Evolutionary conservation across 2,888 invertebrate species (phyloP).

Genomic region (Pyrrhia umbra): DNA sequence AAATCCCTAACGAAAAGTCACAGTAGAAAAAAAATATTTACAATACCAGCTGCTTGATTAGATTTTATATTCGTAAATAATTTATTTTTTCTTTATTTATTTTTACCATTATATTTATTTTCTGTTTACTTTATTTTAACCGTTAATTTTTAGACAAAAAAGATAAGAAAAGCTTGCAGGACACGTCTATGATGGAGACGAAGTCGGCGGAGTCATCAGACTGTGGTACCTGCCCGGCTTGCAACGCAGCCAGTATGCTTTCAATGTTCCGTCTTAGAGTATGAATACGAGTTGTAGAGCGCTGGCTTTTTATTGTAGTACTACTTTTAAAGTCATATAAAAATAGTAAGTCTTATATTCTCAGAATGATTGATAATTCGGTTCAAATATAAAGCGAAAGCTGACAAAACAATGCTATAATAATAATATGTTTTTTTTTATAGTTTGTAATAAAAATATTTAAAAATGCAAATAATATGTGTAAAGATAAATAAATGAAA

Average conservation of each 20-base stretch:
- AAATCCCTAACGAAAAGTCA: background rate
- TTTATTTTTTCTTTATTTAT: background rate
- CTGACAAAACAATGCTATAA: background rate
- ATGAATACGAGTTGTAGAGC: slow-evolving; percentile 47
- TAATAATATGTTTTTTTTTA: too few species aligned
- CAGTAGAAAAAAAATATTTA: too few species aligned
- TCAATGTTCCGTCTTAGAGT: slow-evolving; percentile 34
- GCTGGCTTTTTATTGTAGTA: slow-evolving; percentile 27
- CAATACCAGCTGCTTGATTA: too few species aligned
- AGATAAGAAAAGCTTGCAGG: slow-evolving; percentile 14
- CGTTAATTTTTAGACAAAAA: slow-evolving; percentile 41
- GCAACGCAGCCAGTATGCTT: slow-evolving; percentile 60
- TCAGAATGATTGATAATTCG: background rate
- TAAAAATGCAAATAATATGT: too few species aligned
- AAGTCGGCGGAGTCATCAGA: slow-evolving; percentile 38
- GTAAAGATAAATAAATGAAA: too few species aligned
- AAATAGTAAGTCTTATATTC: background rate
- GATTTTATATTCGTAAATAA: too few species aligned
- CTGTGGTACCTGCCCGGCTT: slow-evolving; percentile 66
- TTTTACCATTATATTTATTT: background rate
- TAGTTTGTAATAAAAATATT: background rate
- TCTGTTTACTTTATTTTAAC: background rate
- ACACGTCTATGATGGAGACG: slow-evolving; percentile 3
- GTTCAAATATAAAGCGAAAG: background rate
- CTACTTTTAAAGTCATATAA: background rate